Evolutionary conservation across 2,113 vertebrate species (phyloP), one percentile per base, ranked within the genome.

Genomic region (Rhinoderma darwinii): DNA sequence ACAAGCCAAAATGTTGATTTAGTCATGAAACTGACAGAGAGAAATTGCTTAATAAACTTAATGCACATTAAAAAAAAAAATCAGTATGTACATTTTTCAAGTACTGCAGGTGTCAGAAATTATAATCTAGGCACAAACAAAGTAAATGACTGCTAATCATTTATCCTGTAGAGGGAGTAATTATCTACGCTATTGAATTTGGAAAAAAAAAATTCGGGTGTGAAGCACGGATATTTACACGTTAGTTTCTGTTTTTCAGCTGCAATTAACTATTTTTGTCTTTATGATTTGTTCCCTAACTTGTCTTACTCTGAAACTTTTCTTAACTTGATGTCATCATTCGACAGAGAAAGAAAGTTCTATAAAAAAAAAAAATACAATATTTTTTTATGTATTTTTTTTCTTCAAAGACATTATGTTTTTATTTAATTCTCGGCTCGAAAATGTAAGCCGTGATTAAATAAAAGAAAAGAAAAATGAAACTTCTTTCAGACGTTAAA

Each of bases 401-500:
- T 41, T 86, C 91, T 93, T 92, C 93, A 92, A 93, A 94, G 94
- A 95, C 93, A 94, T 93, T 61, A 79, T 81, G 77, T 87, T 87
- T 92, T 85, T 92, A 91, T 93, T 89, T 90, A 93, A 92, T 94
- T 92, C 90, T 92, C 32, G 3, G 35, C 78, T 90, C 87, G 25
- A 85, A 92, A 87, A 90, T 91, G 90, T 90, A 89, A 84, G 90
- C 93, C 93, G 90, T 93, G 93, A 93, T 94, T 95, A 93, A 94
- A 95, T 93, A 93, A 93, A 95, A 94, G 92, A 93, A 92, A 94
- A 94, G 94, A 95, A 95, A 96, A 94, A 94, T 94, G 92, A 89
- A 95, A 95, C 90, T 92, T 94, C 93, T 92, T 93, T 94, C 92
- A 94, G 93, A 95, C 84, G 89, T 95, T 95, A 95, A 93, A 93